A percentile compares a stretch with the other conserved stretches of the same genome.
These are phyloP conservation scores for Boloria euphrosyne DNA, from an alignment of 2,888 invertebrate species.

Conservation along the genomic window DNA sequence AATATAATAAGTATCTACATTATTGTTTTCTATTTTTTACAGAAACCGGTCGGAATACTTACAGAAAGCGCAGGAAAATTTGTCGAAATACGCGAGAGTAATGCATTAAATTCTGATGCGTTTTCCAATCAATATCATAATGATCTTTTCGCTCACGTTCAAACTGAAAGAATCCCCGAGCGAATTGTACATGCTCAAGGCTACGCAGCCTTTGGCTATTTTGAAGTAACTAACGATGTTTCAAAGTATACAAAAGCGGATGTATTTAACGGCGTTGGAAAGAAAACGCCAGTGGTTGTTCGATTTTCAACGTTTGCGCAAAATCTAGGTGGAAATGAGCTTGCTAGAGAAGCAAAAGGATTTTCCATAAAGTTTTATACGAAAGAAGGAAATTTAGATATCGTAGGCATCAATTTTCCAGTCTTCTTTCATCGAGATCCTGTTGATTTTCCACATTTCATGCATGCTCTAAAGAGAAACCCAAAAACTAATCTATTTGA, in stretches of 20 bases:
- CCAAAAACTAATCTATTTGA: slow-evolving; percentile 92
- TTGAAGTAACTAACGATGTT: slow-evolving; percentile 92
- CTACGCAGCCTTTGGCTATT: slow-evolving; percentile 91
- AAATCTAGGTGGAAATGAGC: slow-evolving; percentile 91
- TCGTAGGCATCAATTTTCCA: slow-evolving; percentile 92
- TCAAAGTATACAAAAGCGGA: slow-evolving; percentile 88
- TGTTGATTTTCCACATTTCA: slow-evolving; percentile 90
- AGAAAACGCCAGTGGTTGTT: slow-evolving; percentile 87
- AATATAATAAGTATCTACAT: too few species aligned
- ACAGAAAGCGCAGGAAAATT: slow-evolving; percentile 90
- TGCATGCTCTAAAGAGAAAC: slow-evolving; percentile 95
- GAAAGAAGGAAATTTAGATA: slow-evolving; percentile 93
- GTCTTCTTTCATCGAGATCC: slow-evolving; percentile 94
- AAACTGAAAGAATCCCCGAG: slow-evolving; percentile 94
- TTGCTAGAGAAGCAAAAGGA: slow-evolving; percentile 91
- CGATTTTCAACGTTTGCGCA: slow-evolving; percentile 91
- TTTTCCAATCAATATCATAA: slow-evolving; percentile 48
- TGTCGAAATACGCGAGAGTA: slow-evolving; percentile 85
- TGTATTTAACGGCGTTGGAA: slow-evolving; percentile 87
- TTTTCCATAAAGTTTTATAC: slow-evolving; percentile 95
- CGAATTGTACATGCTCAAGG: slow-evolving; percentile 96
- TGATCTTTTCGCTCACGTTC: slow-evolving; percentile 84
- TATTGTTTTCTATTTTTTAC: slow-evolving; percentile 43
- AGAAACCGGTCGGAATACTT: slow-evolving; percentile 79
- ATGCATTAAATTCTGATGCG: slow-evolving; percentile 87